Conservation (phyloP, 2,797 vertebrate species). For the Sebastes miniatus region DNA sequence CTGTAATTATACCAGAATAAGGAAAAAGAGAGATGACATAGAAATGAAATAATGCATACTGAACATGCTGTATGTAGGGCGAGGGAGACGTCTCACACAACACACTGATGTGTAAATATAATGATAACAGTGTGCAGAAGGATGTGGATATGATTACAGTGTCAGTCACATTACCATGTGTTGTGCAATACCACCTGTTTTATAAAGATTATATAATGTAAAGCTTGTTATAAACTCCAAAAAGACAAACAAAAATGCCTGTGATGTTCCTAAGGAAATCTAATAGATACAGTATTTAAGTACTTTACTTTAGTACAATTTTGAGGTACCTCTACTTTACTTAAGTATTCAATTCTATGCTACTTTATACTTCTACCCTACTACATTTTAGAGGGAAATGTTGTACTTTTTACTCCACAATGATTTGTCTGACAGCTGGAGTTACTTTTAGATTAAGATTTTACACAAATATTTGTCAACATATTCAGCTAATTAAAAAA, state of each 20-base stretch:
- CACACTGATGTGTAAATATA: neutral
- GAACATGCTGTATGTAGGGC: neutral
- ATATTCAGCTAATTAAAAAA: too few species aligned
- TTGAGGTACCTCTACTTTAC: neutral
- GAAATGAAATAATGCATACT: neutral
- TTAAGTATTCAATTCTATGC: neutral
- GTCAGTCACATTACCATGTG: neutral
- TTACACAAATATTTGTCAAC: accelerated
- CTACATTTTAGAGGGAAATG: too few species aligned
- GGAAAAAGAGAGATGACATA: neutral
- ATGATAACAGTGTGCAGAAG: neutral
- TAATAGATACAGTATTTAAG: neutral
- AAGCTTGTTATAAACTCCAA: neutral
- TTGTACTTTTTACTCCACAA: too few species aligned
- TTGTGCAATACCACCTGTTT: neutral
- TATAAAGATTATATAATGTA: neutral
- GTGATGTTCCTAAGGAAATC: neutral
- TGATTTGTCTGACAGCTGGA: too few species aligned
- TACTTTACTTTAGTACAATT: neutral
- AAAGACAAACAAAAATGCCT: neutral
- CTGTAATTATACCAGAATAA: neutral
- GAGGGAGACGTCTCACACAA: neutral
- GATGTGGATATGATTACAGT: neutral
- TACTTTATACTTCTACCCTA: neutral
- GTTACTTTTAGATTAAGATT: too few species aligned